Evolutionary conservation across 2,888 invertebrate species (phyloP), one percentile per base, ranked within the genome.

Genomic region (Clunio marinus): DNA sequence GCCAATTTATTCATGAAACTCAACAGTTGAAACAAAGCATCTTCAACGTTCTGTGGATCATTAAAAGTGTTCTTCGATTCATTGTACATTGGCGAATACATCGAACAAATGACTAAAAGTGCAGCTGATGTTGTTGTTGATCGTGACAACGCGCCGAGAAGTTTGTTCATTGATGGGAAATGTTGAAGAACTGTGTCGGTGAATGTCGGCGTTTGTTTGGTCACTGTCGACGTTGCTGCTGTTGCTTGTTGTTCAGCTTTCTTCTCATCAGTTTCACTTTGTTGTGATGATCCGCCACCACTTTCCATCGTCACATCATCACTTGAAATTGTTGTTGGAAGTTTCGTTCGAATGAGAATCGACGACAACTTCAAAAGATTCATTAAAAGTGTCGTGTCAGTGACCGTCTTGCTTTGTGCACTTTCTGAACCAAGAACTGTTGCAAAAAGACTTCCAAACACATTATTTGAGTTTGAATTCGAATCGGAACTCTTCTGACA

Each of bases 11-110:
- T 87, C 70, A 95, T 80, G 1, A 88, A 87, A 27, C 88, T 84
- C 67, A 94, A 82, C 71, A 95, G 82, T 78, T 90, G 88, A 75
- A 92, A 93, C n/a, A 94, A 86, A 20, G 91, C 91, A 75, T 95
- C 94, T 1, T 90, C 89, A 66, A 93, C 86, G 0, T 90, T 89
- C 27, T 87, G 83, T 7, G 88, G 87, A 73, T 88, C 88, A n/a
- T 83, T 77, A 17, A 78, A 63, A 1, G 76, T 71, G 71, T 75
- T 75, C 22, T 73, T 73, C 1, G 73, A 73, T 57, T 75, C 74
- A 10, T 75, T 73, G 7, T 81, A 73, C 70, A 76, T 76, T 4
- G 76, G 73, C 2, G 74, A 74, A 70, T 75, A 77, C 58, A 83
- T 74, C 24, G 79, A 77, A 59, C 83, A 82, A 1, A 83, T 82